Percentiles rank a stretch among this genome's conserved stretches.
Conservation (phyloP, 2,888 invertebrate species). For the Drosophila affinis region DNA sequence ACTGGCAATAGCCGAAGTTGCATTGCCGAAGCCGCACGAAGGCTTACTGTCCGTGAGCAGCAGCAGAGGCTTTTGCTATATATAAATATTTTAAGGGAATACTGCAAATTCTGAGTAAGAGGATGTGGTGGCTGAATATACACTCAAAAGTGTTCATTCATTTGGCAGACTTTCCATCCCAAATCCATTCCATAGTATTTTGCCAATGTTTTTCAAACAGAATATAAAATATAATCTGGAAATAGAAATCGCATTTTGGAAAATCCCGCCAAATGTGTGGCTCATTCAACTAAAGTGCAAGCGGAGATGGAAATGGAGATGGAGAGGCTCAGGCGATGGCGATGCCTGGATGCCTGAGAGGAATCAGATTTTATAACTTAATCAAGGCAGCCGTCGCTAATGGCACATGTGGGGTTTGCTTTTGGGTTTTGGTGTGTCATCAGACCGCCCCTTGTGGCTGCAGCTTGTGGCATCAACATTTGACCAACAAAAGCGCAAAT, state of each 20-base stretch:
- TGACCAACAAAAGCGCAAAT: conserved; percentile 69
- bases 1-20: too few species aligned
- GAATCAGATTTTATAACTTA: conserved; percentile 71
- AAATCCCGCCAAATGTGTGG: conserved; percentile 1
- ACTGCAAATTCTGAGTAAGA: too few species aligned
- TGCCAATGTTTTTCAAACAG: not conserved
- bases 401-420: conserved; percentile 70
- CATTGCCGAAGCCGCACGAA: too few species aligned
- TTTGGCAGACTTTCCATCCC: too few species aligned
- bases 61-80: too few species aligned
- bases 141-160: too few species aligned
- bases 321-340: not conserved
- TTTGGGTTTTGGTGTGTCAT: conserved; percentile 30
- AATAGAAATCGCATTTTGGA: too few species aligned
- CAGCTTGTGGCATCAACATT: conserved; percentile 69
- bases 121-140: too few species aligned
- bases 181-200: not conserved
- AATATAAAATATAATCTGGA: not conserved
- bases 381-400: conserved; percentile 75
- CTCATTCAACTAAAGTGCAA: conserved; percentile 24
- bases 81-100: too few species aligned
- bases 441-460: conserved; percentile 54
- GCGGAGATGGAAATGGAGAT: conserved; percentile 17
- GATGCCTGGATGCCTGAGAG: conserved; percentile 13
- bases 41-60: too few species aligned